Conservation (phyloP, 1,140 invertebrate species). For the Zaprionus kolodkinae region DNA sequence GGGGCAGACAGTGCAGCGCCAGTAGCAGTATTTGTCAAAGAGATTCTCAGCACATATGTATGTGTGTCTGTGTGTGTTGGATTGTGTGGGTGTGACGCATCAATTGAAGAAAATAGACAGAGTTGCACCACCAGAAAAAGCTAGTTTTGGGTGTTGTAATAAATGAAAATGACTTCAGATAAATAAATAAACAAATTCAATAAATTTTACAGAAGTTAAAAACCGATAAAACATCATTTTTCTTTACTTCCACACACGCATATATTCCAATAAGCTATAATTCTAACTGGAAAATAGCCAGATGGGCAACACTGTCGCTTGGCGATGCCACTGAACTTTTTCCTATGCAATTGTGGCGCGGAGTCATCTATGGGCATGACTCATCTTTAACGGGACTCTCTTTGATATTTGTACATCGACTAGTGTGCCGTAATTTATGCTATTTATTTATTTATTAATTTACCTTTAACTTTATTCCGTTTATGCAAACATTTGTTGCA, state of each 20-base stretch:
- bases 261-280: not conserved
- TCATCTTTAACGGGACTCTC: slow-evolving; percentile 42
- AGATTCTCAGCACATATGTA: slow-evolving; percentile 43
- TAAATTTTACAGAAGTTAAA: not conserved
- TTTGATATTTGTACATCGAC: slow-evolving; percentile 3
- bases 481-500: slow-evolving; percentile 75
- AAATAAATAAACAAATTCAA: too few species aligned
- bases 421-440: slow-evolving; percentile 2
- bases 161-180: too few species aligned
- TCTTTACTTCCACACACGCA: not conserved
- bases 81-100: slow-evolving; percentile 55
- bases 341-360: slow-evolving; percentile 37
- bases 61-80: slow-evolving; percentile 3
- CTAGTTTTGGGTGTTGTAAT: not conserved
- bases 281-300: not conserved
- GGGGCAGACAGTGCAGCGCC: slow-evolving; percentile 40
- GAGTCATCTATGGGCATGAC: slow-evolving; percentile 41
- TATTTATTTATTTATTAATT: slow-evolving; percentile 10
- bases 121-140: not conserved
- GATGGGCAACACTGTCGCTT: not conserved
- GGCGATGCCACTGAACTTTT: slow-evolving; percentile 65
- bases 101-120: slow-evolving; percentile 29
- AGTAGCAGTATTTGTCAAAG: slow-evolving; percentile 37
- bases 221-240: not conserved
- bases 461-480: slow-evolving; percentile 60